A percentile compares a stretch with the other conserved stretches of the same genome.
phyloP scores from a whole-genome alignment of 2,888 invertebrate species.

The Drosophila emarginata region DNA sequence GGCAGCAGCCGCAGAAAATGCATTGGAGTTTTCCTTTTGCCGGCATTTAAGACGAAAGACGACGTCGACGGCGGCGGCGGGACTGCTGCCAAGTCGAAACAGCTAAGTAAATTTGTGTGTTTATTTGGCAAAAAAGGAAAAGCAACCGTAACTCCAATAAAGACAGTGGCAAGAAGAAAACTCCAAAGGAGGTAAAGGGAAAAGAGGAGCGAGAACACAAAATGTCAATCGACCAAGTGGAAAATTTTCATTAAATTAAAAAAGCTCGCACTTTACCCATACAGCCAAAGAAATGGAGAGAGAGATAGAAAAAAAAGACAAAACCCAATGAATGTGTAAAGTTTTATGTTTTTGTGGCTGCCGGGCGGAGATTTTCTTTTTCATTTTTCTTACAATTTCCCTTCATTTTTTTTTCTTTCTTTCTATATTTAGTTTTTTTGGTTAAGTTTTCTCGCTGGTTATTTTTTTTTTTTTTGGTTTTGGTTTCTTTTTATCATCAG shows the following conservation, averaged over 20 bases:
- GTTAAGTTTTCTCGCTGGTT: conserved; percentile 12
- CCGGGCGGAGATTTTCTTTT: conserved; percentile 65
- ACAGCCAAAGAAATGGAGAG: conserved; percentile 41
- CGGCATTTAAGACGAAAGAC: conserved; percentile 56
- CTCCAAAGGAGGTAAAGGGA: conserved; percentile 19
- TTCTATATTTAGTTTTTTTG: conserved; percentile 42
- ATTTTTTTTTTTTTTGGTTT: conserved; percentile 27
- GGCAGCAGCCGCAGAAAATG: conserved; percentile 43
- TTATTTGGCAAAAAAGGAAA: conserved; percentile 68
- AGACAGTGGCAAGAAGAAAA: not conserved
- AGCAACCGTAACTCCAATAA: conserved; percentile 54
- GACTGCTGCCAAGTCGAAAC: not conserved
- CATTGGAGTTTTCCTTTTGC: conserved; percentile 61
- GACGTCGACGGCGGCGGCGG: not conserved
- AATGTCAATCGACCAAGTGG: conserved; percentile 81
- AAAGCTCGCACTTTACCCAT: conserved; percentile 67
- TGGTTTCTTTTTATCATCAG: conserved; percentile 43
- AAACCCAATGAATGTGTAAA: conserved; percentile 71
- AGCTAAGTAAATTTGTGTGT: conserved; percentile 74
- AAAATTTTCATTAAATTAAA: conserved; percentile 83
- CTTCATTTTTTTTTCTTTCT: conserved; percentile 29
- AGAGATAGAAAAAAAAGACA: conserved; percentile 25
- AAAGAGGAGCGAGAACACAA: conserved; percentile 56
- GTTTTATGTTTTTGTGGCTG: conserved; percentile 76
- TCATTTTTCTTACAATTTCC: conserved; percentile 22